phyloP scores from a whole-genome alignment of 2,113 vertebrate genomes.

The Trinectes maculatus region DNA sequence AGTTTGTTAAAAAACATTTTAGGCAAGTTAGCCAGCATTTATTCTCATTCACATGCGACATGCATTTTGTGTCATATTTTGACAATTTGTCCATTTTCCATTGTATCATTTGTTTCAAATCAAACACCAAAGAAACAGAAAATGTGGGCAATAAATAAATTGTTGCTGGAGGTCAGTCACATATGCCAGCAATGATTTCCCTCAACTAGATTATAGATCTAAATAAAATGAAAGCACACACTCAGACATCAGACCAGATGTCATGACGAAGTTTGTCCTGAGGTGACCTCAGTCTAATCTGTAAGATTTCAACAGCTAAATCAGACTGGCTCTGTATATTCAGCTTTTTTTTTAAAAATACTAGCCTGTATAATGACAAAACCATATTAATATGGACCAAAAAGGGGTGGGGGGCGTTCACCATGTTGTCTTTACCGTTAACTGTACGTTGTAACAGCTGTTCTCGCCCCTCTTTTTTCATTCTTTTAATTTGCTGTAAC shows the following conservation, averaged over 20 bases:
- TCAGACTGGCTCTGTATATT: not conserved
- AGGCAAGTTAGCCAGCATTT: not conserved
- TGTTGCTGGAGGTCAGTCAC: constrained; percentile 32
- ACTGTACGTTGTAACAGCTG: constrained; percentile 11
- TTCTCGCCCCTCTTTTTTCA: constrained; percentile 15
- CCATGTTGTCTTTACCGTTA: not conserved
- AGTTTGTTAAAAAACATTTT: not conserved
- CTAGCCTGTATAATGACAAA: not conserved
- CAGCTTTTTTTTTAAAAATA: too few relatives aligned
- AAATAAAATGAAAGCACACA: constrained; percentile 46
- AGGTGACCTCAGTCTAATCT: constrained; percentile 28
- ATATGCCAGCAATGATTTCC: constrained; percentile 31
- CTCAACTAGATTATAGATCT: constrained; percentile 44
- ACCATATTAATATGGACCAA: not conserved
- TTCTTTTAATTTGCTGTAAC: constrained; percentile 33
- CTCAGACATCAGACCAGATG: constrained; percentile 40
- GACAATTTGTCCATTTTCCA: not conserved
- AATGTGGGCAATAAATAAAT: not conserved
- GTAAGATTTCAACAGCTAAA: constrained; percentile 5
- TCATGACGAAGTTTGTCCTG: constrained; percentile 36
- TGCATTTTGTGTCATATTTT: not conserved
- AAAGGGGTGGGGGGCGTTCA: not conserved
- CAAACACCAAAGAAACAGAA: not conserved
- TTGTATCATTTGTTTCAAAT: constrained; percentile 4
- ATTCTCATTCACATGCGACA: not conserved